Evolutionary conservation across 2,888 invertebrate species (phyloP), one percentile per base, ranked within the genome.

Genomic region (Zaprionus bogoriensis): DNA sequence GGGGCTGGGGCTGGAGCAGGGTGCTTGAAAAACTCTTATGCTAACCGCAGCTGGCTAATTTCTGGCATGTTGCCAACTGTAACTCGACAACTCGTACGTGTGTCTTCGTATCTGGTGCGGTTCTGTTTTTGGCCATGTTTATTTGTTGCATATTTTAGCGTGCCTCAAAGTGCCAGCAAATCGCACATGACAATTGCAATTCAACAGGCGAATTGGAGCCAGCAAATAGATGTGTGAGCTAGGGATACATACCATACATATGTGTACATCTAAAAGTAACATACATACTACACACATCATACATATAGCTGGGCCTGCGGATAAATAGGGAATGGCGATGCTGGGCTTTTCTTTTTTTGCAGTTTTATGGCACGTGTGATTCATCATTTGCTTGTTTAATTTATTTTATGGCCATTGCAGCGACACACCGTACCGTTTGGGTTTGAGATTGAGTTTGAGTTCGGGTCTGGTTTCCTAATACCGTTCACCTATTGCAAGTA

Each of bases 71-170:
- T 46, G 77, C 81, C 81, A 80, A 44, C 64, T 52, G 64, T 51
- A 63, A 60, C 54, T 52, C 46, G 48, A 23, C 38, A 36, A 44
- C n/a, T n/a, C n/a, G n/a, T n/a, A n/a, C n/a, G n/a, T n/a, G n/a
- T 46, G 36, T 44, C 25, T 46, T 44, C 23, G 51, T 36, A 28
- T 47, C 47, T 36, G 27, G 27, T 69, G 70, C 42, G 60, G 41
- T 57, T 36, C 38, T 57, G 25, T 51, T 67, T 52, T 45, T 53
- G 64, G 60, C 54, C 46, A 55, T 83, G 70, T 80, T 79, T 80
- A 83, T 71, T 74, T 78, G 77, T 74, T 80, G 84, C 84, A 84
- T 53, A 68, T 74, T 73, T 64, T 53, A 67, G 59, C 58, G 58
- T 70, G 57, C 38, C 48, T 32, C 36, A 38, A 68, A 58, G 77